Evolutionary conservation across 1,140 invertebrate species (phyloP), one percentile per base, ranked within the genome.

Genomic region (Drosophila micromelanica): DNA sequence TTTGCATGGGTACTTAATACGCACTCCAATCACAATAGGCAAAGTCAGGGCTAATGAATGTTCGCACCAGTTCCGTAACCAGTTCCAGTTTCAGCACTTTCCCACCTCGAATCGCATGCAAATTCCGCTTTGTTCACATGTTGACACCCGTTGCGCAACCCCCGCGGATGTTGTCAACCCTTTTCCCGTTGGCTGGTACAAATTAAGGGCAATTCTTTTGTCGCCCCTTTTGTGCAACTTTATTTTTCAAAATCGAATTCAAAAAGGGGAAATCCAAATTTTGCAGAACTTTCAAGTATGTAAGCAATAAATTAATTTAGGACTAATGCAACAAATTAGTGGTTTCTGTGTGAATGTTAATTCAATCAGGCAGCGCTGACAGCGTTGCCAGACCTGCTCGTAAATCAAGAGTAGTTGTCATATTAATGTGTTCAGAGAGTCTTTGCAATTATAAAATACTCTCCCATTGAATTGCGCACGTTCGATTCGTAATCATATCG

Each of bases 231-330:
- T 42, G 20, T 55, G 51, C 55, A 45, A 37, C 27, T 45, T 48
- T 67, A 8, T 40, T 42, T 48, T 67, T 11, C 32, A 35, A 62
- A 73, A 55, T 61, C 40, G 45, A 65, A 68, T 52, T 43, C 8
- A 37, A 51, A 51, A 15, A n/a, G 17, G 15, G 27, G 11, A 2
- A 11, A 23, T n/a, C 9, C 5, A 46, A 13, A 12, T 46, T 59
- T 78, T 72, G 56, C 42, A 65, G 61, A 69, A 43, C n/a, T 60
- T 43, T 35, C 7, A 63, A 65, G 63, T 75, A 67, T 74, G 76
- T 82, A 89, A 89, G 79, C 84, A 87, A 76, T 87, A 87, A 89
- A 89, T 82, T 60, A 73, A 87, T 87, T 82, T 79, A 3, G 59
- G 54, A 73, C 70, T 77, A 80, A 71, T 73, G 63, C 71, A 55